A percentile compares a stretch with the other conserved stretches of the same genome.
phyloP scores from a whole-genome alignment of 2,888 invertebrate genomes.

The Masnerella sp. region DNA sequence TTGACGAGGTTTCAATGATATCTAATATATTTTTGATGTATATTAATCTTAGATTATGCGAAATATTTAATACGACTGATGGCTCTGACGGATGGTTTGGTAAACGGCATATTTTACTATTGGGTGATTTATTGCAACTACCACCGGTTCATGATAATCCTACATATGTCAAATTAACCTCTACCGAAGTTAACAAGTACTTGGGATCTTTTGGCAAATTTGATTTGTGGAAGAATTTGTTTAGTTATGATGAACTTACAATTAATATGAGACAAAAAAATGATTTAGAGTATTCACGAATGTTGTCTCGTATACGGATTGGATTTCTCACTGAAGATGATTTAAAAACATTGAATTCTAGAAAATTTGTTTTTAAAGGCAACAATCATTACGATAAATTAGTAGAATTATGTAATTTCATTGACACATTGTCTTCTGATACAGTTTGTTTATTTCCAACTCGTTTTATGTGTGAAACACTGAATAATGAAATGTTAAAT shows the following conservation, averaged over 20 bases:
- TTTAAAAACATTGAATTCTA: conserved; percentile 8
- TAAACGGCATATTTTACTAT: conserved; percentile 11
- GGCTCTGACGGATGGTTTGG: too few relatives aligned
- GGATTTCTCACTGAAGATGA: conserved; percentile 1
- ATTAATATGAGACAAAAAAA: conserved; percentile 34
- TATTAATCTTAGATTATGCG: too few relatives aligned
- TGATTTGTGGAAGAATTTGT: conserved; percentile 66
- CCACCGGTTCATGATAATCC: conserved; percentile 15
- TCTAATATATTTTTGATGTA: too few relatives aligned
- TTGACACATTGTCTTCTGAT: conserved; percentile 38
- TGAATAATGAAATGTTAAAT: conserved; percentile 20
- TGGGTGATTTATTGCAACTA: conserved; percentile 14
- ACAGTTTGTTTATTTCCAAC: conserved; percentile 63
- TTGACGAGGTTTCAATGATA: too few relatives aligned
- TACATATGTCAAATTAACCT: conserved; percentile 6
- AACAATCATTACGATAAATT: conserved; percentile 33
- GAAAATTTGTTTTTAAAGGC: conserved; percentile 2
- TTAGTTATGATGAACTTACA: conserved; percentile 66
- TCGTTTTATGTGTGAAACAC: conserved; percentile 59
- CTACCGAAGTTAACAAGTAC: conserved; percentile 9
- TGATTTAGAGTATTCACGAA: conserved; percentile 60
- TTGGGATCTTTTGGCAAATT: conserved; percentile 58
- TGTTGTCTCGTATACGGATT: conserved; percentile 21
- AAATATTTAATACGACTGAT: too few relatives aligned
- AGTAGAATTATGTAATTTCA: conserved; percentile 17